Evolutionary conservation across 2,888 invertebrate species (phyloP).

Genomic region (Eupithecia abbreviata): DNA sequence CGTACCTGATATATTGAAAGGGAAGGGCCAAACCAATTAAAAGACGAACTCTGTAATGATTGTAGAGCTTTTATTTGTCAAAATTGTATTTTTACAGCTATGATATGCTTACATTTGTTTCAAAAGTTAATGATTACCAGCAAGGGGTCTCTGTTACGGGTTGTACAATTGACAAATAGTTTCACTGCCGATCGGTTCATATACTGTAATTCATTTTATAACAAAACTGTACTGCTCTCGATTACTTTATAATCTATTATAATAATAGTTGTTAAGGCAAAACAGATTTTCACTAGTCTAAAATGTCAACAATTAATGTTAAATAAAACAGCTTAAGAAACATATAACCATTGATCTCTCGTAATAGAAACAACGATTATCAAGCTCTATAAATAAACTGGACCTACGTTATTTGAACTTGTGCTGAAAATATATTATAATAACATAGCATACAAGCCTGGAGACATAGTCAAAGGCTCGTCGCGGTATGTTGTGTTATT

Average conservation of each 20-base stretch:
- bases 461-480: not conserved
- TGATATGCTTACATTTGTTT: slow-evolving; percentile 95
- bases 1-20: slow-evolving; percentile 34
- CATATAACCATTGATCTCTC: slow-evolving; percentile 61
- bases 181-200: slow-evolving; percentile 69
- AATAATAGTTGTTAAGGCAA: slow-evolving; percentile 79
- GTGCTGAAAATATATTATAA: slow-evolving; percentile 74
- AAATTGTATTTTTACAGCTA: slow-evolving; percentile 94
- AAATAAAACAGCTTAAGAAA: slow-evolving; percentile 80
- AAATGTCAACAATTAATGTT: slow-evolving; percentile 82
- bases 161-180: slow-evolving; percentile 81
- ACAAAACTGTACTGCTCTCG: slow-evolving; percentile 79
- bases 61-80: slow-evolving; percentile 91
- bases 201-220: slow-evolving; percentile 71
- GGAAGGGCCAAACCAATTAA: slow-evolving; percentile 50
- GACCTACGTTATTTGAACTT: slow-evolving; percentile 83
- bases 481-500: slow-evolving; percentile 66
- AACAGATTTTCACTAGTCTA: slow-evolving; percentile 81
- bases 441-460: slow-evolving; percentile 62
- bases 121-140: slow-evolving; percentile 86
- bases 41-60: slow-evolving; percentile 76
- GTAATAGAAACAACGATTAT: slow-evolving; percentile 65
- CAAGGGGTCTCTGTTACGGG: slow-evolving; percentile 74
- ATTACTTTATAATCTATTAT: slow-evolving; percentile 77
- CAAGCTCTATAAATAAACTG: slow-evolving; percentile 80